These are phyloP conservation scores for Sebastes miniatus DNA, from an alignment of 2,797 vertebrate species.

Conservation along the genomic window DNA sequence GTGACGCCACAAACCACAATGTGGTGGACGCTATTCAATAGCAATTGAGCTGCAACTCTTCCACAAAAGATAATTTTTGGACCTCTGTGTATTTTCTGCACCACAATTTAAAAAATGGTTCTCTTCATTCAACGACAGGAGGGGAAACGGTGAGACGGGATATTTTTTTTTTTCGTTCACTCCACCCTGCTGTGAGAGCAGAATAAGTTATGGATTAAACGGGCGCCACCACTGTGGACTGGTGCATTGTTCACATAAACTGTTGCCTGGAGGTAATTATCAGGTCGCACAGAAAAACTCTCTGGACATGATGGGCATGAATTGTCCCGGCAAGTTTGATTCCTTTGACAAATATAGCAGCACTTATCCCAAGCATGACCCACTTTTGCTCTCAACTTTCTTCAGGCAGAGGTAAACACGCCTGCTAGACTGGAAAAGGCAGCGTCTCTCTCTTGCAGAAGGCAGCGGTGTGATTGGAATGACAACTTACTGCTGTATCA, in stretches of 20 bases:
- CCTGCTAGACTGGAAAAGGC: constrained; percentile 22
- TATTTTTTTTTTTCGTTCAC: neutral
- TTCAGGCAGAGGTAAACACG: constrained; percentile 61
- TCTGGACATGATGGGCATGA: constrained; percentile 40
- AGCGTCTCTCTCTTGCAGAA: constrained; percentile 31
- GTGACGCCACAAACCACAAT: neutral
- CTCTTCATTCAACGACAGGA: constrained; percentile 17
- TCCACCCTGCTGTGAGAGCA: constrained; percentile 36
- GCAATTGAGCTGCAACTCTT: neutral
- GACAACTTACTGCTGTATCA: constrained; percentile 39
- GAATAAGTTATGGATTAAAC: constrained; percentile 49
- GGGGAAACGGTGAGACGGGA: constrained; percentile 14
- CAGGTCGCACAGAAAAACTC: constrained; percentile 26
- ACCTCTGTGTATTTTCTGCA: neutral
- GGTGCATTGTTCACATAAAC: constrained; percentile 45
- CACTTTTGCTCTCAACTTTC: constrained; percentile 67
- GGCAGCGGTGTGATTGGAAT: constrained; percentile 53
- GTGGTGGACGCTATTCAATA: neutral
- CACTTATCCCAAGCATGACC: constrained; percentile 65
- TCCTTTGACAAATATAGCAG: constrained; percentile 60
- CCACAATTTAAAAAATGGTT: constrained; percentile 21
- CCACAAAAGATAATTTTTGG: neutral
- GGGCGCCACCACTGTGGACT: neutral
- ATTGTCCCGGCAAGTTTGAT: constrained; percentile 60
- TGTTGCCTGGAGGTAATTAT: constrained; percentile 55